phyloP scores from a whole-genome alignment of 2,797 vertebrate species.

The Scyliorhinus canicula region DNA sequence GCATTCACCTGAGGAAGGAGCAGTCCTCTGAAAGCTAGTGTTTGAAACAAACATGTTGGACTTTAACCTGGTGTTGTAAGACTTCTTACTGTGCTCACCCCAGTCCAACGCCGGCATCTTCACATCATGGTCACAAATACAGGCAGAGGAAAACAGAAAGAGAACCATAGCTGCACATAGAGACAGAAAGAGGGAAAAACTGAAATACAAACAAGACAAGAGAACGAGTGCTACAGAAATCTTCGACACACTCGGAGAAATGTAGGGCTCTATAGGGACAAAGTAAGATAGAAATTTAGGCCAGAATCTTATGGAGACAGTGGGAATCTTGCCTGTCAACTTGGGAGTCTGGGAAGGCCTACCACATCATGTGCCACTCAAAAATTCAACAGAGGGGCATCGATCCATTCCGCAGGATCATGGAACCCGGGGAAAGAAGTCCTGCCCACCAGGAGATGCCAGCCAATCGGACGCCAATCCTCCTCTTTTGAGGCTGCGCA shows the following conservation, averaged over 20 bases:
- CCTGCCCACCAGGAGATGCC: too few relatives aligned
- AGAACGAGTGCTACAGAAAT: not conserved
- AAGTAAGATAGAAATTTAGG: not conserved
- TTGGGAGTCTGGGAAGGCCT: not conserved
- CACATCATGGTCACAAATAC: not conserved
- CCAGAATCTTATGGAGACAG: not conserved
- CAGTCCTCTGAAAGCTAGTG: too few relatives aligned
- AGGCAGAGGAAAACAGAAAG: not conserved
- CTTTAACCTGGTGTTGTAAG: too few relatives aligned
- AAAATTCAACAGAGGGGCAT: too few relatives aligned
- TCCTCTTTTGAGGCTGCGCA: too few relatives aligned
- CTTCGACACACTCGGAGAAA: not conserved
- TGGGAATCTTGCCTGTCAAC: not conserved
- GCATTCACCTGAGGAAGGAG: too few relatives aligned
- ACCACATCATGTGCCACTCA: not conserved
- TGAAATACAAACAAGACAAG: not conserved
- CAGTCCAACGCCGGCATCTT: too few relatives aligned
- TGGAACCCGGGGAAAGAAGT: too few relatives aligned
- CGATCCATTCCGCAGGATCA: too few relatives aligned
- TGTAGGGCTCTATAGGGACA: not conserved
- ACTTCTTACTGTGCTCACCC: too few relatives aligned
- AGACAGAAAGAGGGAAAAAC: not conserved
- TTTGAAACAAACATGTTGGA: too few relatives aligned
- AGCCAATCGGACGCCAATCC: too few relatives aligned
- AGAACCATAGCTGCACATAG: not conserved